Percentiles rank a stretch among this genome's conserved stretches.
phyloP scores from a whole-genome alignment of 2,797 vertebrate species.

The Coranthus polyacanthus region DNA sequence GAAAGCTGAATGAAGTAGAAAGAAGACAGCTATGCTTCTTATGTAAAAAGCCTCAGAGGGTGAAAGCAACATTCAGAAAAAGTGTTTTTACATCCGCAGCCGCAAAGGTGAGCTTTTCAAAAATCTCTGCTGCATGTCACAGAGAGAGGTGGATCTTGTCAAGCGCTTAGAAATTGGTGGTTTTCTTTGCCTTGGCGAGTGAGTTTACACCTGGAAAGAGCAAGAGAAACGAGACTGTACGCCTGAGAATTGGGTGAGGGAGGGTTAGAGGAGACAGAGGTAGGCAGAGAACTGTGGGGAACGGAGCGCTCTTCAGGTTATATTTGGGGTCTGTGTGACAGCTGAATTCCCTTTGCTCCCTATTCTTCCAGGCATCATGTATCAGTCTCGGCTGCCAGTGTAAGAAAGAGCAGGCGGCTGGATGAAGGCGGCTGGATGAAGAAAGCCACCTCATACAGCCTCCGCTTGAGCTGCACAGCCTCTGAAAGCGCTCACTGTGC shows the following conservation, averaged over 20 bases:
- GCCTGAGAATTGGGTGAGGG: slow-evolving; percentile 1
- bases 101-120: slow-evolving; percentile 37
- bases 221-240: not conserved
- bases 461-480: slow-evolving; percentile 23
- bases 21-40: slow-evolving; percentile 26
- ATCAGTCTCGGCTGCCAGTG: slow-evolving; percentile 55
- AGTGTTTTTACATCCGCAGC: slow-evolving; percentile 17
- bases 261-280: not conserved
- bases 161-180: slow-evolving; percentile 33
- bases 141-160: slow-evolving; percentile 33
- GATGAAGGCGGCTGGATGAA: too few relatives aligned
- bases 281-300: slow-evolving; percentile 30
- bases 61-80: slow-evolving; percentile 20
- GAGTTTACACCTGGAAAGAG: slow-evolving; percentile 46
- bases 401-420: slow-evolving; percentile 42
- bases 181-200: slow-evolving; percentile 39
- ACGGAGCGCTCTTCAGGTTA: slow-evolving; percentile 53
- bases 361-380: slow-evolving; percentile 57
- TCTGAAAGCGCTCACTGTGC: slow-evolving; percentile 14
- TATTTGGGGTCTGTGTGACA: slow-evolving; percentile 66
- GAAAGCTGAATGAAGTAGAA: slow-evolving; percentile 36
- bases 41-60: slow-evolving; percentile 26
- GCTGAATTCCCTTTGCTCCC: slow-evolving; percentile 58
- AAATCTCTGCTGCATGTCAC: slow-evolving; percentile 9
- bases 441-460: slow-evolving; percentile 47